These are phyloP conservation scores for Leptinotarsa haldemani DNA, from an alignment of 2,888 invertebrate species.

Conservation along the genomic window DNA sequence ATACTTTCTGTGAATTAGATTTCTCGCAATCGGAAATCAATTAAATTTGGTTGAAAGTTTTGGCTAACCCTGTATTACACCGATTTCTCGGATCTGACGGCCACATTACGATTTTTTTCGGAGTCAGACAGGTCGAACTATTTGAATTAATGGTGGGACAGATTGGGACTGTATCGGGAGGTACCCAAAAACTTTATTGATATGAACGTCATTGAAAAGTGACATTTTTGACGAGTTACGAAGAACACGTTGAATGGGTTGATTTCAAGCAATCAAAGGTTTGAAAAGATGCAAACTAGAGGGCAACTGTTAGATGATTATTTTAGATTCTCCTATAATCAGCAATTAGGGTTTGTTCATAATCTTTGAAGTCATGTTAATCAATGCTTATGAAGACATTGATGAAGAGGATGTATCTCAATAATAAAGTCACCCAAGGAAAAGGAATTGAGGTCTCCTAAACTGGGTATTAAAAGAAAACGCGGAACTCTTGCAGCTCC, in stretches of 20 bases:
- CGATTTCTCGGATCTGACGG: slow-evolving; percentile 20
- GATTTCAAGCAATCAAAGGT: neutral
- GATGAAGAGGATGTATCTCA: neutral
- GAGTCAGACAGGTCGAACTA: slow-evolving; percentile 41
- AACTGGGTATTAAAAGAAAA: neutral
- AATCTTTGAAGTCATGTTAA: no score
- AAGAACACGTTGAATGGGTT: neutral
- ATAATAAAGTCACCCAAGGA: neutral
- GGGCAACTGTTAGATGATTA: neutral
- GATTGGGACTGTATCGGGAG: slow-evolving; percentile 11
- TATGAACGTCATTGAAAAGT: neutral
- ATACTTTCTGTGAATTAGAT: no score
- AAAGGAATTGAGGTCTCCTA: neutral
- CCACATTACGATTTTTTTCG: slow-evolving; percentile 19
- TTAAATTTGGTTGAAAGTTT: neutral
- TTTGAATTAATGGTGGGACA: slow-evolving; percentile 34
- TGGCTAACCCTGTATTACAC: slow-evolving; percentile 4
- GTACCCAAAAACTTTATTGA: neutral
- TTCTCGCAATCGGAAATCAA: neutral
- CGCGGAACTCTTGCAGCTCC: neutral
- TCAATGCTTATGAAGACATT: no score
- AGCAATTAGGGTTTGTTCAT: no score
- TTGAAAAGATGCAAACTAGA: neutral
- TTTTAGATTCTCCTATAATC: no score
- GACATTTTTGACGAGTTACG: slow-evolving; percentile 6